A percentile compares a stretch with the other conserved stretches of the same genome.
These are phyloP conservation scores for Tangara arthus DNA, from an alignment of 2,797 vertebrate species.

Conservation along the genomic window DNA sequence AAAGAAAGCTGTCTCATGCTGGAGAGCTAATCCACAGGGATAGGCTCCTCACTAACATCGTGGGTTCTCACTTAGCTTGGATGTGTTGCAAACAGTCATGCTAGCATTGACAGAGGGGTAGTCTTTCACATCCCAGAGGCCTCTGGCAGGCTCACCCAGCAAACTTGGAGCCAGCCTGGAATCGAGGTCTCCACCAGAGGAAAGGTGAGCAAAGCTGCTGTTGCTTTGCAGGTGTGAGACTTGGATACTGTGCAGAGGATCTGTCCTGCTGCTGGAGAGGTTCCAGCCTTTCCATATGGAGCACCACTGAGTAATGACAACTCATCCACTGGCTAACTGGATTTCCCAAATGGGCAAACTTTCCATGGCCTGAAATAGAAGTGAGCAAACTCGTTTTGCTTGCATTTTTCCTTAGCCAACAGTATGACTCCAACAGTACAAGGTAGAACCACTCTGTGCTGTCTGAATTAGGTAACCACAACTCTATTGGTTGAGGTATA, in stretches of 20 bases:
- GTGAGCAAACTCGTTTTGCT: background rate
- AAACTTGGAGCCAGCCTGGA: background rate
- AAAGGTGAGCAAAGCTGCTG: background rate
- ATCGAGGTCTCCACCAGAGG: background rate
- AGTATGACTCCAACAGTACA: background rate
- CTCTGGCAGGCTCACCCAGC: background rate
- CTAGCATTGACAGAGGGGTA: background rate
- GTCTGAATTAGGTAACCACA: background rate
- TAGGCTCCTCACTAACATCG: background rate
- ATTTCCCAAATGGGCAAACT: background rate
- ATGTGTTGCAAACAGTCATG: background rate
- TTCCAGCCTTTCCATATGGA: background rate
- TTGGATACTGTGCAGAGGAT: background rate
- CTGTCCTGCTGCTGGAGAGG: background rate
- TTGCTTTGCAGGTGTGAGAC: background rate
- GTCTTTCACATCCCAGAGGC: background rate
- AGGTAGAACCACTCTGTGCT: background rate
- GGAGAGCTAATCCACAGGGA: background rate
- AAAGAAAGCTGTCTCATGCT: background rate
- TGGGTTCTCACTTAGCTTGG: background rate
- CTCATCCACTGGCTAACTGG: background rate
- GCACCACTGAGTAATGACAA: accelerated
- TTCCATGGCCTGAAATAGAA: background rate
- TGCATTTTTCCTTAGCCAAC: background rate
- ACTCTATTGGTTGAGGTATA: background rate